Base-by-base conservation (phyloP, 2,797 vertebrate species). In the Liasis olivaceus region DNA sequence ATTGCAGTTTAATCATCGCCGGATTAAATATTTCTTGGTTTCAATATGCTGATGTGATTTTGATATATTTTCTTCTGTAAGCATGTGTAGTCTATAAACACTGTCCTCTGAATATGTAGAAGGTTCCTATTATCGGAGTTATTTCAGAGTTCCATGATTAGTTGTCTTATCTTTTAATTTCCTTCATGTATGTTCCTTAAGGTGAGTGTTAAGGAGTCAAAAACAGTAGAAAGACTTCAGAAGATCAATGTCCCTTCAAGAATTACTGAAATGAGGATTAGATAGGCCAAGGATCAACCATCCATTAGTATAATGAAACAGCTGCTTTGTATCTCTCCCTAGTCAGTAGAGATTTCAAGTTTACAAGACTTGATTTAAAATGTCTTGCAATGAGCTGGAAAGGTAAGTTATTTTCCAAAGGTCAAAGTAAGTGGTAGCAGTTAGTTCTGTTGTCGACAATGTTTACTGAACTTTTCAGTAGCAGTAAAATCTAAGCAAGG, bases 251-350 rank as follows among this genome's bases (percentile, higher is more conserved):
- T 88, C 91, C 94, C 93, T 85, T 88, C 87, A 93, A 54, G 64
- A 90, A 85, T 91, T 95, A 92, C 5, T 91, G 62, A 96, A 93
- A 36, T 85, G 87, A 92, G 77, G 87, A 59, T 94, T 89, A 58
- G 91, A 86, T 89, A 94, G 94, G 88, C 64, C 88, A 93, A 89
- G 58, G 85, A 92, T 93, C 36, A 84, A 51, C 91, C 84, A 93
- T 95, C 93, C 91, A 77, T 63, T 81, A 95, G 90, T 93, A 94
- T 93, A 88, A 94, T 94, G 92, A 94, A 1, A 0, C 91, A 95
- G 94, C 92, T 95, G 92, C 17, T 94, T 96, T 94, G 89, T 96
- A 91, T 94, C 0, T 1, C 91, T 17, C 72, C 85, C 91, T 93
- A 93, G 87, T 92, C 92, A 95, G 92, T 88, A 95, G 9, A 95